A percentile compares a stretch with the other conserved stretches of the same genome.
phyloP scores from a whole-genome alignment of 2,797 vertebrate species.

The Labroides dimidiatus region DNA sequence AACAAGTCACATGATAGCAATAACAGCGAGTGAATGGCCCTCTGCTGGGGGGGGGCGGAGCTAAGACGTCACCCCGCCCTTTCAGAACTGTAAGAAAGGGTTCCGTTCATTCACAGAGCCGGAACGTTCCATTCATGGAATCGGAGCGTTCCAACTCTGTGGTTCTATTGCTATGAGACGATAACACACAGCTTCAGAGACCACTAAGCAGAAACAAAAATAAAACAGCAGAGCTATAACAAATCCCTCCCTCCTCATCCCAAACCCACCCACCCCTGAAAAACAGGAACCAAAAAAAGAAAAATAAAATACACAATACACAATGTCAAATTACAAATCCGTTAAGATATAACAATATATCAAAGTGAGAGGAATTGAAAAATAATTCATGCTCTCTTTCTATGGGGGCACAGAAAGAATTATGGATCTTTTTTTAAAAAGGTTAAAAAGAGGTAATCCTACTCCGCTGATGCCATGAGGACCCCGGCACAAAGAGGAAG shows the following conservation, averaged over 20 bases:
- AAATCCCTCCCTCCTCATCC: no score
- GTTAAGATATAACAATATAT: constrained; percentile 83
- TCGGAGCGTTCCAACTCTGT: constrained; percentile 40
- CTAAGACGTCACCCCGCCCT: constrained; percentile 71
- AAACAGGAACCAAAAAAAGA: constrained; percentile 75
- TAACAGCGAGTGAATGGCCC: constrained; percentile 83
- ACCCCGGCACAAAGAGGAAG: constrained; percentile 73
- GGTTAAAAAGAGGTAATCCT: constrained; percentile 84
- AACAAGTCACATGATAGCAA: constrained; percentile 84
- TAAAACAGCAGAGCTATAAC: constrained; percentile 86
- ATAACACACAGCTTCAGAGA: constrained; percentile 90
- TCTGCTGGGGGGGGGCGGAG: constrained; percentile 80
- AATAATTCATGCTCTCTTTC: constrained; percentile 85
- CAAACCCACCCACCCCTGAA: no score
- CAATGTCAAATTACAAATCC: constrained; percentile 86
- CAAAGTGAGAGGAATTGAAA: constrained; percentile 83
- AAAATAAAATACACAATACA: constrained; percentile 85
- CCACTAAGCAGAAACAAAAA: constrained; percentile 57
- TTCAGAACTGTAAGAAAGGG: constrained; percentile 83
- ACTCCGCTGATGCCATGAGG: constrained; percentile 66
- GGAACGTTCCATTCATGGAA: constrained; percentile 82
- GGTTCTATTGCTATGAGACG: constrained; percentile 90
- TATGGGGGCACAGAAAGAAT: constrained; percentile 79
- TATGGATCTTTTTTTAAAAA: constrained; percentile 75
- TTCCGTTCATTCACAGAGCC: constrained; percentile 86